Evolutionary conservation across 2,113 vertebrate species (phyloP).

Genomic region (Leucoraja erinaceus): DNA sequence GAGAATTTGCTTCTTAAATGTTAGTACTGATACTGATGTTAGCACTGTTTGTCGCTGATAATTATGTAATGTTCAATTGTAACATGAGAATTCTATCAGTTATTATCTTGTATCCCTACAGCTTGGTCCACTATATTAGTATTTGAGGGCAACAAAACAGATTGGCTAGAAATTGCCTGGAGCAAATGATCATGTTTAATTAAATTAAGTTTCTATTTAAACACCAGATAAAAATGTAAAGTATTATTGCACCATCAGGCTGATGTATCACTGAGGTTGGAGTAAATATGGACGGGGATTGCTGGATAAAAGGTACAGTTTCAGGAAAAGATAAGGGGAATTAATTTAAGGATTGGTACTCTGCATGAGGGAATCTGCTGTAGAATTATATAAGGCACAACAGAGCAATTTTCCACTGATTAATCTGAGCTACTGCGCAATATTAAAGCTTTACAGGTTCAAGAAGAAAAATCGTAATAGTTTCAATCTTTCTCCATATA

Average conservation of each 20-base stretch:
- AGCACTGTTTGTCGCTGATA: neutral
- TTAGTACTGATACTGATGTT: neutral
- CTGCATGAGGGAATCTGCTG: neutral
- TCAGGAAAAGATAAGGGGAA: neutral
- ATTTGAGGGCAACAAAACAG: neutral
- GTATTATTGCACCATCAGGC: neutral
- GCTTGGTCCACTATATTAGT: neutral
- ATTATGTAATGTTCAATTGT: neutral
- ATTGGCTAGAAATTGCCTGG: neutral
- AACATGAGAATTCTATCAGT: neutral
- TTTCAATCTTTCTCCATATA: neutral
- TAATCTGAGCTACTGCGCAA: neutral
- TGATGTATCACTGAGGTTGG: neutral
- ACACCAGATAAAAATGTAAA: neutral
- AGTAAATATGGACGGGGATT: neutral
- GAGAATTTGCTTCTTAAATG: neutral
- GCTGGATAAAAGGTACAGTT: neutral
- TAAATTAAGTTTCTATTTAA: neutral
- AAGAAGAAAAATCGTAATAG: neutral
- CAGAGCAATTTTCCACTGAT: neutral
- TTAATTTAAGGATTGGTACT: neutral
- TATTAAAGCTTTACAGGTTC: neutral
- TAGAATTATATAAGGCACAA: neutral
- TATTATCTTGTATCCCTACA: neutral
- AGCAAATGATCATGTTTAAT: neutral